Base-by-base conservation (phyloP, 2,888 invertebrate species). In the Gandaritis pyraliata region DNA sequence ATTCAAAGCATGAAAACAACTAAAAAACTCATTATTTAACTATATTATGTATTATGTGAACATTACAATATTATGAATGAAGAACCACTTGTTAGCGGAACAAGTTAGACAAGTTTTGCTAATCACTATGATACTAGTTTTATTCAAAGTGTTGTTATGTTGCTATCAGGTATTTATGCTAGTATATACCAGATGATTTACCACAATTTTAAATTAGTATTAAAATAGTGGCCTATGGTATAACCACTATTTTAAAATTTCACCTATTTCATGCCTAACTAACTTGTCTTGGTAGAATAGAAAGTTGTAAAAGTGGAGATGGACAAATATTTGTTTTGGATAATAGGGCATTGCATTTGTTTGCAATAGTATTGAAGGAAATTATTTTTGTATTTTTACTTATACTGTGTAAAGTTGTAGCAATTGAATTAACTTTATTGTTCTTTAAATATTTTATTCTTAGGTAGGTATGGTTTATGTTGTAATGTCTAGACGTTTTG, bases 41-140 rank as follows among this genome's bases (percentile, higher is more conserved):
- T 33, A 8, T 33, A 33, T 33, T 33, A 8, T 10, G 8, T 10
- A 33, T 33, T 10, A 33, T 10, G 33, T 33, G 33, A 33, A 33
- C 23, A 23, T 33, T 33, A 8, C 10, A 33, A 33, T 33, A 33
- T 33, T 38, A 38, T n/a, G n/a, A 8, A 38, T 38, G 23, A 47
- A 52, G 39, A 48, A 52, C 39, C 10, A n/a, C 11, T 6, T n/a
- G n/a, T n/a, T n/a, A n/a, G n/a, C n/a, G n/a, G n/a, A 48, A 59
- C 58, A 48, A 15, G 58, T 59, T 59, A 48, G 51, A 50, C 54
- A 50, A 50, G 54, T 54, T 54, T 30, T 50, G 33, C 29, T 60
- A 54, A 54, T 60, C 50, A 60, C 23, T 23, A 12, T 10, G 41
- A 15, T 15, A 15, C 11, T 33, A 48, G 47, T 47, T 47, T 47